Conservation (phyloP, 2,888 invertebrate species). For the Diaperis boleti region DNA sequence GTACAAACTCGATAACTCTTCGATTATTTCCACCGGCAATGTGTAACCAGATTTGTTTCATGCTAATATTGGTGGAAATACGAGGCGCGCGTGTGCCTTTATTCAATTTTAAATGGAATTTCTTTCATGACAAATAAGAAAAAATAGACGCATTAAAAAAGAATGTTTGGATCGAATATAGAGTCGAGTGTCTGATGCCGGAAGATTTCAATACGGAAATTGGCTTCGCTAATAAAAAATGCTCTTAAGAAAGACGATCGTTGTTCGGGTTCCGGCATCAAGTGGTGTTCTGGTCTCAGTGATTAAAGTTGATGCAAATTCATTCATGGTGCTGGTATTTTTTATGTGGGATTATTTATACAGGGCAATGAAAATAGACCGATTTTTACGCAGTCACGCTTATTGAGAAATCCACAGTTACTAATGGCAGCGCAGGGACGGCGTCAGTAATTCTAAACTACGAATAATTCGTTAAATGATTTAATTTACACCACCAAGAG, state of each 20-base stretch:
- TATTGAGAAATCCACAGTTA: slow-evolving; percentile 7
- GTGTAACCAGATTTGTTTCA: slow-evolving; percentile 46
- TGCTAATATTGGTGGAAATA: slow-evolving; percentile 46
- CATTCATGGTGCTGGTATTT: slow-evolving; percentile 16
- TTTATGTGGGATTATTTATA: slow-evolving; percentile 9
- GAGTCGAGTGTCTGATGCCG: slow-evolving; percentile 32
- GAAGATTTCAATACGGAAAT: slow-evolving; percentile 31
- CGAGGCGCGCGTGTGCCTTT: slow-evolving; percentile 31
- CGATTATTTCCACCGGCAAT: slow-evolving; percentile 48
- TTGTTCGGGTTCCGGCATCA: slow-evolving; percentile 21
- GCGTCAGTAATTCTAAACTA: too few species aligned
- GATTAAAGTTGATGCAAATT: slow-evolving; percentile 37
- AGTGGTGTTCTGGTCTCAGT: slow-evolving; percentile 33
- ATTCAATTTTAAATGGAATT: slow-evolving; percentile 34
- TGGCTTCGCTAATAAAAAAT: slow-evolving; percentile 30
- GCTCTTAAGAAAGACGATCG: slow-evolving; percentile 15
- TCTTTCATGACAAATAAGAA: slow-evolving; percentile 30
- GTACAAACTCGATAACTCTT: slow-evolving; percentile 48
- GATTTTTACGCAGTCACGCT: slow-evolving; percentile 13
- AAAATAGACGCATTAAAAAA: slow-evolving; percentile 28
- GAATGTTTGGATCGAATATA: slow-evolving; percentile 20
- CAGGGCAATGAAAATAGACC: slow-evolving; percentile 2
- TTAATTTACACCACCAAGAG: too few species aligned
- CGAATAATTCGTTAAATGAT: too few species aligned
- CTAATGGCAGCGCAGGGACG: slow-evolving; percentile 13